Evolutionary conservation across 2,888 invertebrate genomes (phyloP), one percentile per base, ranked within the genome.

Genomic region (Carcina quercana): DNA sequence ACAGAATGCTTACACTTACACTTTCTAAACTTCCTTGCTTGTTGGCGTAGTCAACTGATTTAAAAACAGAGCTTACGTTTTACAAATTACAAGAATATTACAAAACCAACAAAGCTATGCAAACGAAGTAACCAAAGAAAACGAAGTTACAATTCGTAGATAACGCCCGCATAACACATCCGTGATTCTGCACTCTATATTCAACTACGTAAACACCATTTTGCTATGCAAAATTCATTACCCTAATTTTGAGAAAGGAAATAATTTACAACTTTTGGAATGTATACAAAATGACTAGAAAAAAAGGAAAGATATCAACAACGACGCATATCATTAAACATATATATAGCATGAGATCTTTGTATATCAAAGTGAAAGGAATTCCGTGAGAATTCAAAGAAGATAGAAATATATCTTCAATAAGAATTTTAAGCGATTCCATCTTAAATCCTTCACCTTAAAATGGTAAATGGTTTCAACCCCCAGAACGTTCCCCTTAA

Each of bases 191-290:
- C 57, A 59, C 53, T 46, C 61, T 68, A 69, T 62, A 64, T 45
- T n/a, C n/a, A 56, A 58, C 69, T 73, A 79, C 70, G 47, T 57
- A 69, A 73, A 80, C 66, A 69, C 54, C 59, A 73, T 78, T 82
- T 80, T 82, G 82, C 82, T 80, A 75, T 82, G 82, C 82, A 82
- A 82, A 82, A 78, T 75, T 75, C 68, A 64, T 71, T 73, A 75
- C 53, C 66, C 72, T 74, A 73, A 54, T 59, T 59, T 62, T 52
- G 50, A 61, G 63, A 67, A 64, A 45, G 50, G 52, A 68, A 70
- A 65, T 59, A 65, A 62, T 61, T 57, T 63, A 73, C 58, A 70
- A 53, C 66, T 72, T 71, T 75, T 76, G 82, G 80, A 83, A 82
- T 82, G 82, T 75, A 72, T 55, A 71, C 49, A 69, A 73, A 69